Conservation (phyloP, 2,888 invertebrate genomes). For the Adineta ricciae region DNA sequence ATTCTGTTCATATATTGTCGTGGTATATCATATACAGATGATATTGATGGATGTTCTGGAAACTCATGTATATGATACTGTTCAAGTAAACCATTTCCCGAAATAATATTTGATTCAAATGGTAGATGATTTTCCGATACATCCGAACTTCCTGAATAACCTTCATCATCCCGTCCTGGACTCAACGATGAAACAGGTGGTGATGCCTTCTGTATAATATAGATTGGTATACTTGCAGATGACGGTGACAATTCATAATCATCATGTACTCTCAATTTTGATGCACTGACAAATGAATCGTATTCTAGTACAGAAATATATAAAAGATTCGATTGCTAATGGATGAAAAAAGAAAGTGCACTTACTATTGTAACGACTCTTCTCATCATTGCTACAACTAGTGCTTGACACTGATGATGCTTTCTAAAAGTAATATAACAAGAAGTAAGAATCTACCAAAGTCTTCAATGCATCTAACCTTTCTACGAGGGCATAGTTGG, state of each 20-base stretch:
- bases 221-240: background rate
- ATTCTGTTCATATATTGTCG: background rate
- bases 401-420: background rate
- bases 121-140: background rate
- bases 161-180: background rate
- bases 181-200: background rate
- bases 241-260: background rate
- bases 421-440: background rate
- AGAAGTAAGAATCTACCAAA: no score
- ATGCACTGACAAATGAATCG: background rate
- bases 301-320: background rate
- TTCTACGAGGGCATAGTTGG: background rate
- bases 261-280: constrained; percentile 3
- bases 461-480: background rate
- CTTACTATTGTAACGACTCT: background rate
- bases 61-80: background rate
- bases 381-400: background rate
- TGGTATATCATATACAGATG: background rate
- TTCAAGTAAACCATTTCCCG: background rate
- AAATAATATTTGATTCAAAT: background rate
- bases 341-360: background rate
- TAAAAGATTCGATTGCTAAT: background rate
- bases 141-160: constrained; percentile 10
- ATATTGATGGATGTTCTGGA: background rate
- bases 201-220: background rate